Base-by-base conservation (phyloP, 2,888 invertebrate genomes). In the Toxonevra muliebris region DNA sequence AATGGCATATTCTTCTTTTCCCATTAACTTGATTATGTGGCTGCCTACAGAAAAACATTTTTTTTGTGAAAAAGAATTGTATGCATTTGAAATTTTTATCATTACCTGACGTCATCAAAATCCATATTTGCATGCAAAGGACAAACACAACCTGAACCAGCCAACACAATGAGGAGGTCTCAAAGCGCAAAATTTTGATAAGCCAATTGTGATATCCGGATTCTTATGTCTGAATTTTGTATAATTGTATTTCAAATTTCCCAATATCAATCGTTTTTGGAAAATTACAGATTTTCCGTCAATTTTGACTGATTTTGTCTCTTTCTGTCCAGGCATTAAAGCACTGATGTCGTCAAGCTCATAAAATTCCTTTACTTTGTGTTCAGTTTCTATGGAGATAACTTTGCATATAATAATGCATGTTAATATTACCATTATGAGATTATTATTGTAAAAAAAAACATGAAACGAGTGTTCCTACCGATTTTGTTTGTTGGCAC, bases 321-420 rank as follows among this genome's bases (percentile, higher is more conserved):
- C 60, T 60, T 60, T 60, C 19, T 60, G 60, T 19, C 43, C 60
- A 15, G 60, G 60, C 60, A 60, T 60, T 17, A 43, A 43, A 8
- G 15, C 17, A 60, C 60, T 60, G 7, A 60, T 17, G 15, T 53
- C 53, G 45, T 60, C 60, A 60, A 43, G 60, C 45, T 60, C 45
- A 45, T 17, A 60, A 43, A 60, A 60, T 15, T 60, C 10, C 12
- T 57, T 57, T 9, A 57, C 57, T 13, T n/a, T n/a, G n/a, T n/a
- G n/a, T n/a, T n/a, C n/a, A n/a, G n/a, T n/a, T n/a, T n/a, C n/a
- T n/a, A n/a, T n/a, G n/a, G n/a, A n/a, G n/a, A n/a, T n/a, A n/a
- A n/a, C n/a, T n/a, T n/a, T n/a, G n/a, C n/a, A n/a, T n/a, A n/a
- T n/a, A n/a, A n/a, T n/a, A n/a, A n/a, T n/a, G n/a, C n/a, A n/a